Percentiles rank a stretch among this genome's conserved stretches.
Conservation (phyloP, 1,140 invertebrate species). For the Magallana gigas region DNA sequence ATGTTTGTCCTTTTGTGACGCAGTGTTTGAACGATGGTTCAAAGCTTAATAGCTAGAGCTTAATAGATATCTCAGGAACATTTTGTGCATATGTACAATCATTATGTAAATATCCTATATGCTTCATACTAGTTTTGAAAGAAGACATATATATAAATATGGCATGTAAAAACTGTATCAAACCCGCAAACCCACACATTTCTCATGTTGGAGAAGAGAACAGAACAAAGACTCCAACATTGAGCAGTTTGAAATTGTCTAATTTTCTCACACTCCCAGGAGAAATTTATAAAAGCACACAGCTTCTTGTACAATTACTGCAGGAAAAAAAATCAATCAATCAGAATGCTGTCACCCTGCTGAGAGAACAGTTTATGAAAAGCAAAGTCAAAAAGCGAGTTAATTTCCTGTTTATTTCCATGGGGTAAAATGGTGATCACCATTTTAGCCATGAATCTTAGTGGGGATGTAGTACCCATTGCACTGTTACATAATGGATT, state of each 20-base stretch:
- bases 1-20: no score
- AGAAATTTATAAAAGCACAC: neutral
- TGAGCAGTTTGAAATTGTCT: neutral
- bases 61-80: no score
- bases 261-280: slow-evolving; percentile 13
- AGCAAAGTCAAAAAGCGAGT: neutral
- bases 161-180: no score
- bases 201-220: no score
- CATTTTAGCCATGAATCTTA: neutral
- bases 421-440: neutral
- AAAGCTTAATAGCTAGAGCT: no score
- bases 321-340: neutral
- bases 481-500: neutral
- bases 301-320: neutral
- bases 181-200: no score
- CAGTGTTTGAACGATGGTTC: no score
- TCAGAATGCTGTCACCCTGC: neutral
- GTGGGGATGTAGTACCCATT: neutral
- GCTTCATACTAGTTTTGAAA: no score
- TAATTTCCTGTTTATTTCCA: neutral
- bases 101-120: no score
- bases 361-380: neutral
- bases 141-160: no score
- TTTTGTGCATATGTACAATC: no score
- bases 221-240: no score